Evolutionary conservation across 2,888 invertebrate genomes (phyloP), one percentile per base, ranked within the genome.

Genomic region (Harmothoe impar): DNA sequence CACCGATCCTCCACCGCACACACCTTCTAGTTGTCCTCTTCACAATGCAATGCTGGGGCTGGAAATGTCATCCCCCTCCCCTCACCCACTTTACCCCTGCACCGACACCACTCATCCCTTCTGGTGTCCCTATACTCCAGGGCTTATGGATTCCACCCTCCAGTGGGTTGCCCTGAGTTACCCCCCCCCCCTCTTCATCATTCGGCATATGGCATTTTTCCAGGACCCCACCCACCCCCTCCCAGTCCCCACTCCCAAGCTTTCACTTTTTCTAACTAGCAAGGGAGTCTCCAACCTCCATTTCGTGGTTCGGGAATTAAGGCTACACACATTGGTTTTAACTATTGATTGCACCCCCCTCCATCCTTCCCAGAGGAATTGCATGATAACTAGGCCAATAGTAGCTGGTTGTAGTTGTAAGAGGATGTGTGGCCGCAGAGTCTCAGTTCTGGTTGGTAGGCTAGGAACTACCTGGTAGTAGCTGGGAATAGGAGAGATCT

Each of bases 311-410:
- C 29, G 72, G 72, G 72, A 29, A 29, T 25, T n/a, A 29, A 72
- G 72, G 72, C 29, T 29, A 25, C 25, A n/a, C 25, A 29, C 29
- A 29, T 31, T 72, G 31, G 72, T 72, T 72, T 72, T 72, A 72
- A 72, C 25, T 72, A 72, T 72, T 72, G 72, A 72, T 72, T 72
- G 72, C 25, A 23, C 15, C 25, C 29, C n/a, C 25, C 1, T 25
- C 31, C 43, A 7, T 10, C 10, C 43, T 3, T 43, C 43, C 43
- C 43, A 43, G 29, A 29, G 72, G 72, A 72, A 72, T 72, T 72
- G 72, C 72, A 72, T 72, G 72, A 72, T 72, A 72, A 72, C 72
- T 72, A 72, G 72, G 72, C 72, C 72, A 72, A 72, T 72, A 5
- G 72, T 72, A 15, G 72, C 20, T 62, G 62, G 23, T n/a, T 62